phyloP scores from a whole-genome alignment of 2,888 invertebrate genomes.

The Caenorhabditis sinica region DNA sequence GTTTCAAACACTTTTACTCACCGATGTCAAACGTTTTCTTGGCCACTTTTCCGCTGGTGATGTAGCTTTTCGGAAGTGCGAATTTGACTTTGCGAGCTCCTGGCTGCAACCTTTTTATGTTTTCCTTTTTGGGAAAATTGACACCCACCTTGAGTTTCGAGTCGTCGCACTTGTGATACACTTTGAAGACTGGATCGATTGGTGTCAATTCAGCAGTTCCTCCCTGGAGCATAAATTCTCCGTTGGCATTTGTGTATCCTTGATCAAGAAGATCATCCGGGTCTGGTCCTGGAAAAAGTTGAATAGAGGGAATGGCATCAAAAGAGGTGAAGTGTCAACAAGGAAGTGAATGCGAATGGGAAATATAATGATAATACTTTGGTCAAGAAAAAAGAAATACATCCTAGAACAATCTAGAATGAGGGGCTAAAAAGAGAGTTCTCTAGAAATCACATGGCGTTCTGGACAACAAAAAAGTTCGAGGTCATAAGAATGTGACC shows the following conservation, averaged over 20 bases:
- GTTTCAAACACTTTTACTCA: constrained; percentile 30
- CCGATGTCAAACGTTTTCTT: constrained; percentile 76
- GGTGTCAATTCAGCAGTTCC: constrained; percentile 75
- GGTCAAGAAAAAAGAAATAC: not conserved
- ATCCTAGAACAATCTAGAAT: not conserved
- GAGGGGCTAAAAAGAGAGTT: not conserved
- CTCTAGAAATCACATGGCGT: not conserved
- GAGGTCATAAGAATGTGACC: no score
- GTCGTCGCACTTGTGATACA: constrained; percentile 78
- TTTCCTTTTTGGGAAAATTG: not conserved
- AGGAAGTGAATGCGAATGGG: not conserved
- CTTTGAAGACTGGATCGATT: constrained; percentile 78
- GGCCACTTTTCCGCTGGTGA: constrained; percentile 73
- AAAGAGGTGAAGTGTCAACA: not conserved
- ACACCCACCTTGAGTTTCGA: constrained; percentile 69
- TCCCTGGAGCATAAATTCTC: constrained; percentile 69
- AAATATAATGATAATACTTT: not conserved
- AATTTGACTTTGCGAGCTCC: constrained; percentile 74
- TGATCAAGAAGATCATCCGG: constrained; percentile 76
- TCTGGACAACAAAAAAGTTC: no score
- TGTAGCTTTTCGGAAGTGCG: constrained; percentile 74
- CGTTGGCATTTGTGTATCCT: constrained; percentile 75
- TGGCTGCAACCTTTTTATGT: constrained; percentile 63
- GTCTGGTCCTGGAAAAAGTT: constrained; percentile 69
- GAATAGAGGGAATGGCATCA: not conserved